Evolutionary conservation across 2,113 vertebrate genomes (phyloP), one percentile per base, ranked within the genome.

Genomic region (Planiliza haematocheilus): DNA sequence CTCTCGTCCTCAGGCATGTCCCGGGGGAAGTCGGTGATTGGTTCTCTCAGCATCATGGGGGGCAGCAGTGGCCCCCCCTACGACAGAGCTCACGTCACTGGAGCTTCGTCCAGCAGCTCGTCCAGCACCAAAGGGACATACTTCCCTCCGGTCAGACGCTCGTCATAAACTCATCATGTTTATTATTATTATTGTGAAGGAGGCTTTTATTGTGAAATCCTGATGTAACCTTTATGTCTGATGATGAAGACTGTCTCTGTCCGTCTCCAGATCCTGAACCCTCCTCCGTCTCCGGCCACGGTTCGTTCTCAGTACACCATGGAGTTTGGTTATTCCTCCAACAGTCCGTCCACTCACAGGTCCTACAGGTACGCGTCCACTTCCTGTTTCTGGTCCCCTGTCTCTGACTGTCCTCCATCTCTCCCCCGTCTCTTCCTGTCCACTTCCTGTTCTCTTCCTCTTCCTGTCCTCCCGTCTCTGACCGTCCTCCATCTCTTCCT

Each of bases 41-140:
- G 97, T 79, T 98, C 97, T 6, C 94, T 99, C 56, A 99, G 98
- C 87, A 97, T 99, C 77, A 98, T 98, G 97, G 97, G 95, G 7
- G 97, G 97, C 45, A 98, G 97, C 93, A 98, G 95, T 0, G 97
- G 97, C 0, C 97, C 97, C 0, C 97, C 97, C 1, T 99, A 99
- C 8, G 97, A 99, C 84, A 94, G 98, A 1, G 96, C 98, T 43
- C 98, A 99, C 11, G 96, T 99, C 51, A 99, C 98, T 0, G 98
- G 98, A 37, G 98, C 98, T 0, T 99, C 98, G 1, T 99, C 98
- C 79, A 99, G 97, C 89, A 99, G 97, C 89, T 99, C 98, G 17
- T 99, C 98, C 77, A 98, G 97, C 88, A 98, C 96, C 84, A 99
- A 99, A 92, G 98, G 97, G 82, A 95, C 97, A 34, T 98, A 97